These are phyloP conservation scores for Promerops cafer DNA, from an alignment of 2,113 vertebrate genomes.

Conservation along the genomic window DNA sequence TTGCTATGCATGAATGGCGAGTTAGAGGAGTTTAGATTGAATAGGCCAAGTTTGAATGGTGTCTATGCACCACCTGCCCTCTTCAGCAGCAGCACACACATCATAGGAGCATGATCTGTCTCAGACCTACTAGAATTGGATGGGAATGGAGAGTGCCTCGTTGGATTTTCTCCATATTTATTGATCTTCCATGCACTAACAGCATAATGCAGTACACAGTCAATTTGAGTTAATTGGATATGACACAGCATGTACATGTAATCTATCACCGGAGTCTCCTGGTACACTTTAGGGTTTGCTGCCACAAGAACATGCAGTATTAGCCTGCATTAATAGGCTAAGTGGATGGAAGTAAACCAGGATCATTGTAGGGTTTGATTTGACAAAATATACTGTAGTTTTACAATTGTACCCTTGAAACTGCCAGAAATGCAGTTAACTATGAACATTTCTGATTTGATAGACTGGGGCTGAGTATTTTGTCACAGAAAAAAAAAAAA, in stretches of 20 bases:
- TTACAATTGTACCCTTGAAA: background rate
- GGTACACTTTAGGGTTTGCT: slow-evolving; percentile 83
- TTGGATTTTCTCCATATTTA: slow-evolving; percentile 90
- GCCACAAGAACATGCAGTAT: slow-evolving; percentile 76
- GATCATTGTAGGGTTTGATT: slow-evolving; percentile 9
- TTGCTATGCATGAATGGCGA: slow-evolving; percentile 99
- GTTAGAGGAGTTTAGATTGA: slow-evolving; percentile 95
- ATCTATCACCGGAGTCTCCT: slow-evolving; percentile 86
- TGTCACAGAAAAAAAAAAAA: background rate
- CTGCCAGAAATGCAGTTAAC: background rate
- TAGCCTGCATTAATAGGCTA: slow-evolving; percentile 57
- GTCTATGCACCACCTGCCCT: slow-evolving; percentile 99
- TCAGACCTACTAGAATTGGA: slow-evolving; percentile 76
- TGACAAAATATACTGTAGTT: background rate
- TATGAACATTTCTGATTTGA: background rate
- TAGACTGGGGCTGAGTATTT: background rate
- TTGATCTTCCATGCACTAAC: slow-evolving; percentile 91
- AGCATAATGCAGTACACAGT: slow-evolving; percentile 89
- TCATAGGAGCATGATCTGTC: slow-evolving; percentile 88
- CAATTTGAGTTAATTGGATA: slow-evolving; percentile 97
- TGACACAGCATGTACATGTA: slow-evolving; percentile 91
- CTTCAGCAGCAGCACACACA: slow-evolving; percentile 83
- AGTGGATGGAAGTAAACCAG: slow-evolving; percentile 38
- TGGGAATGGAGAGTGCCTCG: slow-evolving; percentile 74
- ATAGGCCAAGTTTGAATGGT: slow-evolving; percentile 99